Evolutionary conservation across 1,140 invertebrate genomes (phyloP).

Genomic region (Brachionus rotundiformis): DNA sequence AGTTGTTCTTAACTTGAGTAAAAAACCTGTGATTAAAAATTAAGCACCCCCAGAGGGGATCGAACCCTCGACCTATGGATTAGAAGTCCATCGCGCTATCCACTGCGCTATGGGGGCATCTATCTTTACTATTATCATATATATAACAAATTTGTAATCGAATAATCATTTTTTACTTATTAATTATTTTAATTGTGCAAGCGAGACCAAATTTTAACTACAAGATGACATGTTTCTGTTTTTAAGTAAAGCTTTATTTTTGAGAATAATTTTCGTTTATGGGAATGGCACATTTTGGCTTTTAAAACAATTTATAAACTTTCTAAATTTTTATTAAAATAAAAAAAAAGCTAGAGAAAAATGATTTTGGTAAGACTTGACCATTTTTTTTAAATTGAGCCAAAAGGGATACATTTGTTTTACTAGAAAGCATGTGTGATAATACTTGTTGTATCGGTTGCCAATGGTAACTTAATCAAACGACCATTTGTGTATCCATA

Average conservation of each 20-base stretch:
- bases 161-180: no score
- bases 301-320: background rate
- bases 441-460: background rate
- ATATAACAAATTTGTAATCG: no score
- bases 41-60: constrained; percentile 35
- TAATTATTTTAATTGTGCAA: no score
- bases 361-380: constrained; percentile 1
- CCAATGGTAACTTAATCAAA: background rate
- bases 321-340: background rate
- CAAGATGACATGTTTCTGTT: no score
- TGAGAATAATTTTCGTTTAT: background rate
- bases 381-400: background rate
- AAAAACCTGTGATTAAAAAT: no score
- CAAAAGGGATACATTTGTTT: background rate
- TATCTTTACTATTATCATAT: background rate
- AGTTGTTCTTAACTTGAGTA: no score
- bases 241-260: background rate
- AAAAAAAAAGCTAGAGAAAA: background rate
- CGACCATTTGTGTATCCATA: background rate
- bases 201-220: no score
- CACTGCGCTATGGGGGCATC: no score
- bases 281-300: constrained; percentile 9
- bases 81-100: no score
- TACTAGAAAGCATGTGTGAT: background rate
- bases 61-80: constrained; percentile 33